These are phyloP conservation scores for Elgonia sp. DNA, from an alignment of 2,888 invertebrate species.

Conservation along the genomic window DNA sequence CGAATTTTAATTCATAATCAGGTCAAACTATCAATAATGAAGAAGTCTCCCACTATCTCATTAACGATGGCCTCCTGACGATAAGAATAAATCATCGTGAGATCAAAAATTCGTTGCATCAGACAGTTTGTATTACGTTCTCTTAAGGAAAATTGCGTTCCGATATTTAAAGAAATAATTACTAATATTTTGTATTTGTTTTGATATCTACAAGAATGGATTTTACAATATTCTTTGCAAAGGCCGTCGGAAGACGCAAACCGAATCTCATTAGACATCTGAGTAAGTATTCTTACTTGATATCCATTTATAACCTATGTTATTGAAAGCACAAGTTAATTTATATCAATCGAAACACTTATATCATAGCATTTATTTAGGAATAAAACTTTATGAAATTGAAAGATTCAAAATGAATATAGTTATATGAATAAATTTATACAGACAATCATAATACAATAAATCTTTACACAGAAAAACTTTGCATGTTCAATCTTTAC, in stretches of 20 bases:
- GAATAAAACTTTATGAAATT: too few relatives aligned
- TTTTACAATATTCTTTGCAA: conserved; percentile 87
- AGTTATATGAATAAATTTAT: too few relatives aligned
- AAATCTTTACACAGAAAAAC: too few relatives aligned
- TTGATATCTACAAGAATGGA: conserved; percentile 81
- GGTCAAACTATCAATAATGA: conserved; percentile 42
- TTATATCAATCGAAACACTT: conserved; percentile 1
- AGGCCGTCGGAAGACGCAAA: conserved; percentile 82
- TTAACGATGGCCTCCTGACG: conserved; percentile 30
- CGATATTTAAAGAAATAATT: too few relatives aligned
- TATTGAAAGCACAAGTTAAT: conserved; percentile 37
- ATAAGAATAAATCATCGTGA: conserved; percentile 50
- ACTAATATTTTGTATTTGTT: background rate
- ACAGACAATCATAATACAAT: too few relatives aligned
- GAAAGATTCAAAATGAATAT: too few relatives aligned
- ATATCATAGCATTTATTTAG: too few relatives aligned
- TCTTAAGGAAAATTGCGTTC: background rate
- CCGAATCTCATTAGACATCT: conserved; percentile 75
- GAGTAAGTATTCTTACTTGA: conserved; percentile 72
- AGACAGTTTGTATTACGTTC: conserved; percentile 23
- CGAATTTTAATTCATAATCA: conserved; percentile 36
- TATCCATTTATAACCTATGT: conserved; percentile 1
- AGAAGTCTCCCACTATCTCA: conserved; percentile 49
- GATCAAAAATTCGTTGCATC: conserved; percentile 20
- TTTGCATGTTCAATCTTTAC: too few relatives aligned